These are phyloP conservation scores for Dermatophagoides farinae DNA, from an alignment of 1,140 invertebrate species.

Conservation along the genomic window DNA sequence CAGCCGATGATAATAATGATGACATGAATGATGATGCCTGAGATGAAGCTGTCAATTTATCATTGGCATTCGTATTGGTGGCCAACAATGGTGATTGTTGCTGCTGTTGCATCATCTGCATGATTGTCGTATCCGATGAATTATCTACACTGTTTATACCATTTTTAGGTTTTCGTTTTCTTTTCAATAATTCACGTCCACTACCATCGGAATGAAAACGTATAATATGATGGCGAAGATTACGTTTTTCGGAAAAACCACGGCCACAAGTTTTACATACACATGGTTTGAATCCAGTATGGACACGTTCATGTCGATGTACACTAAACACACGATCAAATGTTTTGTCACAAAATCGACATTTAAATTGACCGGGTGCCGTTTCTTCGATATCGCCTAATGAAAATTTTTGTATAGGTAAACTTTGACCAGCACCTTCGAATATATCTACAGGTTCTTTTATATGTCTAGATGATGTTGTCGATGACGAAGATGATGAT, in stretches of 20 bases:
- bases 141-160: background rate
- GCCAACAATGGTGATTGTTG: too few relatives aligned
- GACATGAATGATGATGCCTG: background rate
- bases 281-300: conserved; percentile 27
- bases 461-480: background rate
- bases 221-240: conserved; percentile 29
- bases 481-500: conserved; percentile 3
- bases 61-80: background rate
- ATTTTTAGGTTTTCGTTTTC: conserved; percentile 14
- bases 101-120: background rate
- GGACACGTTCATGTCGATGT: conserved; percentile 27
- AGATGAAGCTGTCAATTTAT: background rate
- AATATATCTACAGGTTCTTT: conserved; percentile 10
- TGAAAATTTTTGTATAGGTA: conserved; percentile 10
- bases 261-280: conserved; percentile 30
- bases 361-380: conserved; percentile 23
- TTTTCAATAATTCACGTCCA: conserved; percentile 22
- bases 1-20: background rate
- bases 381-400: conserved; percentile 19
- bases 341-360: conserved; percentile 31
- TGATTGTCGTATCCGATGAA: background rate
- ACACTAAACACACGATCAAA: conserved; percentile 33
- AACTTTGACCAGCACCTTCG: conserved; percentile 13
- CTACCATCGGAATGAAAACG: conserved; percentile 26
- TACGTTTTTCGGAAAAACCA: conserved; percentile 29